Evolutionary conservation across 2,113 vertebrate species (phyloP), one percentile per base, ranked within the genome.

Genomic region (Loxodonta africana): DNA sequence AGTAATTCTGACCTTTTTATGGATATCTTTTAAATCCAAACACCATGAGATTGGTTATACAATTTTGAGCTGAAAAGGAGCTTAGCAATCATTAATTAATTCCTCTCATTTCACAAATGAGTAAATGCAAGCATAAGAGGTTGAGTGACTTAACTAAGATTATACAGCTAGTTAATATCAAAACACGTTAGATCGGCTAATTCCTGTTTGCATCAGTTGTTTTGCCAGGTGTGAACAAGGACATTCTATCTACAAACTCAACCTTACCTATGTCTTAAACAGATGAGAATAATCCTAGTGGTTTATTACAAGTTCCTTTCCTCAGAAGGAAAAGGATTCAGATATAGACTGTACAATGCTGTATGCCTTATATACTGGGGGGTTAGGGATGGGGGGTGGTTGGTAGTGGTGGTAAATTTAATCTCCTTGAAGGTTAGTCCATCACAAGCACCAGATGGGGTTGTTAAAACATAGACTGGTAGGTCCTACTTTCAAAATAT

Each of bases 221-320:
- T 95, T 93, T 44, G 30, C 41, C 28, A 80, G 51, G 44, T 87
- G 28, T 96, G 73, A 96, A 77, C 44, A 95, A 92, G 83, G 71
- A 84, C 25, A 81, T 71, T 94, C 37, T 15, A 23, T 11, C 23
- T 88, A 26, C 1, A 69, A 18, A 73, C 46, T 84, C n/a, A 90
- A 87, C 5, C 30, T 20, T 53, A 63, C n/a, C 73, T 74, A 82
- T 11, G 44, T 88, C 41, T 92, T 62, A 83, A 80, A 83, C 37
- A 37, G 7, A 78, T 9, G 20, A 74, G 78, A 84, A 91, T 74
- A 81, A 93, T 53, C 60, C 44, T 51, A 77, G 30, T 81, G n/a
- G 51, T 60, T 89, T 73, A 86, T 88, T 69, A 95, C 5, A 8
- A 85, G 37, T 81, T 77, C 60, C 60, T 8, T 60, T 10, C 15